Evolutionary conservation across 35 echinoderm and acorn worm species (phyloP), one percentile per base, ranked within the genome.

Genomic region (Strongylocentrotus purpuratus): DNA sequence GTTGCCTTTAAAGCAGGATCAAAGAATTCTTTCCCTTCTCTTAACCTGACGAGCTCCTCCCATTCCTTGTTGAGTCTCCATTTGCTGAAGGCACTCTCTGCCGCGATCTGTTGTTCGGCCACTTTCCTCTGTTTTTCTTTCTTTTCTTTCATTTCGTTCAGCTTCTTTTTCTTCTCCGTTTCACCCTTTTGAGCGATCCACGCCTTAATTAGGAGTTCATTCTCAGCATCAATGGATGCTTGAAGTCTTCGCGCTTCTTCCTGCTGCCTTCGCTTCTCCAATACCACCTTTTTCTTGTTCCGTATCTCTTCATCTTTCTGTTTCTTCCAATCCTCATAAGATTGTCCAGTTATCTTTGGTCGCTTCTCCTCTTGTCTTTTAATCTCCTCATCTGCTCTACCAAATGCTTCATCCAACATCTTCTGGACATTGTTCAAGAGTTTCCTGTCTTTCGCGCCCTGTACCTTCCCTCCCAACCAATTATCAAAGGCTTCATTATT

Each of bases 321-420:
- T 94, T 85, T 86, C 33, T 86, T 32, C 97, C 97, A 98, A 33
- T 95, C 97, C 31, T 98, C 97, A 55, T 94, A 96, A 11, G 94
- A 94, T 2, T 95, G 60, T 31, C 95, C 94, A 5, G 55, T 95
- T 45, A 45, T 46, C 28, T 92, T 88, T 78, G 55, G 61, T 33
- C 48, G 9, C 41, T 85, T 52, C 65, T 92, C 86, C 12, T 47
- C 58, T 22, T 94, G 33, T 31, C 55, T 55, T 22, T 35, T 61
- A 12, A 94, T 90, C 52, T 88, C 88, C 48, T 96, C 93, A 25
- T 86, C 95, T 31, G 93, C 94, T 94, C 96, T 96, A 7, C 97
- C 97, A 88, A 96, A 98, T 48, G 97, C 97, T 33, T 96, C 91
- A 48, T 98, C 95, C 31, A 98, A 45, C 97, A 98, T 96, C 58